phyloP scores from a whole-genome alignment of 2,888 invertebrate genomes.

The Sesia bembeciformis region DNA sequence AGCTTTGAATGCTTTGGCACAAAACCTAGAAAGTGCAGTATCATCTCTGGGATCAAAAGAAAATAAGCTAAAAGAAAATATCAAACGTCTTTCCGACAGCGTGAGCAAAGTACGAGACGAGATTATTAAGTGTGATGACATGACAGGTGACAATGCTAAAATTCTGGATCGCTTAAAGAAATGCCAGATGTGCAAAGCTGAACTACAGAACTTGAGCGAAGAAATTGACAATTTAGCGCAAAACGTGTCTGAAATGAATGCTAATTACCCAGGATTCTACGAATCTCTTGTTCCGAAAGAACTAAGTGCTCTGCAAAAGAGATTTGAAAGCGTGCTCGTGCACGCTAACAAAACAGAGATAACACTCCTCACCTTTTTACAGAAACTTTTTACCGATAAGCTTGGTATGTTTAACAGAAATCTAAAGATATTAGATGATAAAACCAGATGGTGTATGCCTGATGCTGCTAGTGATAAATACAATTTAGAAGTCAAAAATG shows the following conservation, averaged over 20 bases:
- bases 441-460: constrained; percentile 92
- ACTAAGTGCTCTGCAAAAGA: constrained; percentile 86
- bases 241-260: constrained; percentile 81
- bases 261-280: constrained; percentile 84
- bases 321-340: constrained; percentile 83
- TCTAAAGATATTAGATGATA: constrained; percentile 87
- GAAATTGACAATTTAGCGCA: constrained; percentile 80
- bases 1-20: constrained; percentile 81
- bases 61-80: constrained; percentile 79
- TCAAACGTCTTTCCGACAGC: constrained; percentile 81
- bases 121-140: constrained; percentile 91
- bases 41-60: constrained; percentile 84
- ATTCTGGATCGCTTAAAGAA: constrained; percentile 85
- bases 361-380: constrained; percentile 85
- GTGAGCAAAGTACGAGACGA: constrained; percentile 85
- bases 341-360: constrained; percentile 89
- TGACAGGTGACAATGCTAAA: constrained; percentile 89
- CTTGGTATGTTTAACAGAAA: constrained; percentile 86
- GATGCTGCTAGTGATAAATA: constrained; percentile 93
- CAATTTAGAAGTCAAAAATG: constrained; percentile 92
- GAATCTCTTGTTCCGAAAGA: constrained; percentile 88
- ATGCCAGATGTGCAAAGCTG: constrained; percentile 81
- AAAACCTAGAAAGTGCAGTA: constrained; percentile 82
- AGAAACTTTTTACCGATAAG: constrained; percentile 91
- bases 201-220: constrained; percentile 79